phyloP scores from a whole-genome alignment of 1,140 invertebrate species.

The Pogonognathellus flavescens region DNA sequence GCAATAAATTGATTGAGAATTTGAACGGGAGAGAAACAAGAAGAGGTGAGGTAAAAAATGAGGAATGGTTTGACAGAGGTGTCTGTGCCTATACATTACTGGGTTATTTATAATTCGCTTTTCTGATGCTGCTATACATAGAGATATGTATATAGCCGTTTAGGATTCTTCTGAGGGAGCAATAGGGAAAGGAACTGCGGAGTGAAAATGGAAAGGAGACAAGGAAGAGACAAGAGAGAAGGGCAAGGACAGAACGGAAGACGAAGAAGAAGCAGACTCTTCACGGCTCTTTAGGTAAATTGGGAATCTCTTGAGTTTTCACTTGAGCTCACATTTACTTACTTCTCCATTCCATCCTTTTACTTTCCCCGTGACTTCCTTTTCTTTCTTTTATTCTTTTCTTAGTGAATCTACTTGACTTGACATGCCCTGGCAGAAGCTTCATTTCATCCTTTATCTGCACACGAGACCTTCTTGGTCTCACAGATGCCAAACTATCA shows the following conservation, averaged over 20 bases:
- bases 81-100: no score
- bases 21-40: no score
- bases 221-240: neutral
- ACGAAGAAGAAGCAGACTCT: conserved; percentile 20
- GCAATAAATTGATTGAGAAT: no score
- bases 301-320: conserved; percentile 44
- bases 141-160: no score
- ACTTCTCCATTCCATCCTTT: neutral
- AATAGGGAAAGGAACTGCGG: no score
- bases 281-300: conserved; percentile 34
- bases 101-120: no score
- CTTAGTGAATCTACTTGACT: neutral
- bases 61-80: no score
- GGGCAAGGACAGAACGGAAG: neutral
- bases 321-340: conserved; percentile 26
- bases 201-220: neutral
- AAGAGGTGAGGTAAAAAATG: no score
- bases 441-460: conserved; percentile 9
- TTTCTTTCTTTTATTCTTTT: neutral
- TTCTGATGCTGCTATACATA: no score
- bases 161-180: no score
- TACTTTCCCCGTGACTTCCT: conserved; percentile 16
- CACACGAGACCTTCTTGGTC: neutral
- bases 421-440: neutral
- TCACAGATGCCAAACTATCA: neutral